Evolutionary conservation across 2,113 vertebrate species (phyloP).

Genomic region (Ceyx cyanopectus): DNA sequence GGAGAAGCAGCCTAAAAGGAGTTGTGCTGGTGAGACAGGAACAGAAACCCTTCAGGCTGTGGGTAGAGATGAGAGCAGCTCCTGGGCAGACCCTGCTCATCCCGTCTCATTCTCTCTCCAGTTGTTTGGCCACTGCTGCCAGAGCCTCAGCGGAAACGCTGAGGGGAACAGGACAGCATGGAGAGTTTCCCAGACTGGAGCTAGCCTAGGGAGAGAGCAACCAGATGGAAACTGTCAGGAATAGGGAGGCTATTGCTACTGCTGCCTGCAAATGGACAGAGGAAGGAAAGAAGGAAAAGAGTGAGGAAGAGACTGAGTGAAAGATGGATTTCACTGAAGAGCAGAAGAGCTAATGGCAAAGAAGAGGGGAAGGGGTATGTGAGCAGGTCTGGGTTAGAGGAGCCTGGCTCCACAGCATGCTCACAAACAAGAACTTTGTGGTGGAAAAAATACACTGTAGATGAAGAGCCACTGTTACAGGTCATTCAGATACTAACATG

Average conservation of each 20-base stretch:
- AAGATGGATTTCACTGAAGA: neutral
- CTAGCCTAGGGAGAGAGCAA: neutral
- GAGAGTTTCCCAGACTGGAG: constrained; percentile 31
- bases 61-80: neutral
- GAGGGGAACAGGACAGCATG: constrained; percentile 1
- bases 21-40: neutral
- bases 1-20: neutral
- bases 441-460: neutral
- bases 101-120: neutral
- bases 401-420: neutral
- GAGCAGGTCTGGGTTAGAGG: neutral
- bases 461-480: neutral
- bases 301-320: constrained; percentile 19
- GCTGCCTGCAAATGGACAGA: constrained; percentile 1
- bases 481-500: neutral
- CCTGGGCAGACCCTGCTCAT: neutral
- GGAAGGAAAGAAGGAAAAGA: neutral
- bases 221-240: constrained; percentile 63
- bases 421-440: neutral
- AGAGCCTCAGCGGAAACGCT: neutral
- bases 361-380: neutral
- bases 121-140: neutral
- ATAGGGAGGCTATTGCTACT: constrained; percentile 4
- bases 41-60: neutral
- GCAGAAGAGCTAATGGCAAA: neutral